Evolutionary conservation across 2,797 vertebrate species (phyloP).

Genomic region (Benthosema pterotum): DNA sequence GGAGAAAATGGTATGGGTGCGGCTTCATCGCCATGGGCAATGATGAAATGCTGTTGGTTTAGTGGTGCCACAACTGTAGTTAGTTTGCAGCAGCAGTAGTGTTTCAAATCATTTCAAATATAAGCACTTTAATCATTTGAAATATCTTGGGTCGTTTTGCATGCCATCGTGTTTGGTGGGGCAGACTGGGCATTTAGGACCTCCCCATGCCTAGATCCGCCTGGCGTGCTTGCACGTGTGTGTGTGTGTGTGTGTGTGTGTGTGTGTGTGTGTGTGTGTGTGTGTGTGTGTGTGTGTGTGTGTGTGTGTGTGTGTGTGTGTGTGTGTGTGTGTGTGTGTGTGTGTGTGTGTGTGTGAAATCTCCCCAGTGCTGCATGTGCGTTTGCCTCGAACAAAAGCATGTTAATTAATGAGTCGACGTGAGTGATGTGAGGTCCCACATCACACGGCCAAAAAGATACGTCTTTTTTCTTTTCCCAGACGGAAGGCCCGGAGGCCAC

Average conservation of each 20-base stretch:
- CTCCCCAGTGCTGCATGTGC: constrained; percentile 11
- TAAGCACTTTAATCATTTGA: too few species aligned
- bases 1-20: too few species aligned
- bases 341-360: constrained; percentile 28
- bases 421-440: constrained; percentile 64
- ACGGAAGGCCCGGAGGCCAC: constrained; percentile 61
- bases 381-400: constrained; percentile 52
- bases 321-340: constrained; percentile 27
- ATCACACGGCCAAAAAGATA: constrained; percentile 66
- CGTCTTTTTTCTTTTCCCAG: constrained; percentile 49
- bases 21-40: too few species aligned
- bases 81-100: too few species aligned
- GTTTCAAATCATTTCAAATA: too few species aligned
- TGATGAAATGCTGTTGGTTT: too few species aligned
- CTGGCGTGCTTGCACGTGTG: constrained; percentile 7
- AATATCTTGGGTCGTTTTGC: too few species aligned
- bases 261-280: neutral
- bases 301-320: neutral
- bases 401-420: constrained; percentile 72
- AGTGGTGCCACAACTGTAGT: too few species aligned
- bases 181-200: too few species aligned
- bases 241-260: constrained; percentile 28
- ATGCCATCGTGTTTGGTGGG: too few species aligned
- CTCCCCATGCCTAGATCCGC: too few species aligned
- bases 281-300: constrained; percentile 28